phyloP scores from a whole-genome alignment of 1,140 invertebrate genomes.

The Zaprionus ghesquierei region DNA sequence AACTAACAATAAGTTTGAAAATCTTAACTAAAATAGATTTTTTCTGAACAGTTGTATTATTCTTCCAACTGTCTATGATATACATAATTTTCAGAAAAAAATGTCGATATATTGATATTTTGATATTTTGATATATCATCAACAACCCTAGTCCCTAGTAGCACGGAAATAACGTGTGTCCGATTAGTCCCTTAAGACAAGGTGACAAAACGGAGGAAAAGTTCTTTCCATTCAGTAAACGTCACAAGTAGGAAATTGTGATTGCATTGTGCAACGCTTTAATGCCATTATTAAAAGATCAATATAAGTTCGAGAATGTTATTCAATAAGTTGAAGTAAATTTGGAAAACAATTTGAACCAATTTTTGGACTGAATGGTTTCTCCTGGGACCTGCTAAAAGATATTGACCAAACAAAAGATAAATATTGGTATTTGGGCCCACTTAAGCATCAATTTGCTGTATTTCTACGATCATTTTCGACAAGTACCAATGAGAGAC shows the following conservation, averaged over 20 bases:
- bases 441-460: conserved; percentile 88
- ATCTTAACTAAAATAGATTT: too few species aligned
- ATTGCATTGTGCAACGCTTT: conserved; percentile 90
- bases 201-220: conserved; percentile 89
- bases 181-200: conserved; percentile 91
- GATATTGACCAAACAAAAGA: conserved; percentile 89
- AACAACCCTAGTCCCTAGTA: too few species aligned
- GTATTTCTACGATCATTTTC: conserved; percentile 90
- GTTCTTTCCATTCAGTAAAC: conserved; percentile 86
- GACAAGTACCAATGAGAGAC: conserved; percentile 86
- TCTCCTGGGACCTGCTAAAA: conserved; percentile 93
- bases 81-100: too few species aligned
- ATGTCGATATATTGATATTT: too few species aligned
- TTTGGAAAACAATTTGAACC: conserved; percentile 78
- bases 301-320: conserved; percentile 89
- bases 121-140: too few species aligned
- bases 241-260: conserved; percentile 79
- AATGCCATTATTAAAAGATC: conserved; percentile 91
- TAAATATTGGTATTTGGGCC: conserved; percentile 94
- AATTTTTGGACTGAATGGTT: conserved; percentile 89
- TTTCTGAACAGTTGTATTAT: too few species aligned
- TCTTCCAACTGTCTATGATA: too few species aligned
- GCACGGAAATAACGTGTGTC: conserved; percentile 85
- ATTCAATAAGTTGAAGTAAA: conserved; percentile 90
- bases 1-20: too few species aligned